These are phyloP conservation scores for Atlantisia rogersi DNA, from an alignment of 2,113 vertebrate species.

Conservation along the genomic window DNA sequence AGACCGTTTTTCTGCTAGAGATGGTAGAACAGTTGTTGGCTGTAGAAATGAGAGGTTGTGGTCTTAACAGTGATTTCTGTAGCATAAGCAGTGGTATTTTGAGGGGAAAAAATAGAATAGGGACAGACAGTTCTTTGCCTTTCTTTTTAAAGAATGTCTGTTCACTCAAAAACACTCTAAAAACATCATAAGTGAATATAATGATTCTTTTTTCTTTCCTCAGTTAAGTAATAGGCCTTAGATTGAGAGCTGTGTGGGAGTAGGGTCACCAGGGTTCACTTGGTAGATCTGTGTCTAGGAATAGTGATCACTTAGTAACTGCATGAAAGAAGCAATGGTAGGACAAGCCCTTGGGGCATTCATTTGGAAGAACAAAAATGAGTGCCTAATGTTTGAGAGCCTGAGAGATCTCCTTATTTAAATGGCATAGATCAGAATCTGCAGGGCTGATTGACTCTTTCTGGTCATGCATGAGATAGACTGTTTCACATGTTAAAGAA, in stretches of 20 bases:
- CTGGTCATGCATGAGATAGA: neutral
- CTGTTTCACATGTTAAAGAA: neutral
- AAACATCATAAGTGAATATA: neutral
- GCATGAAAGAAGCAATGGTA: neutral
- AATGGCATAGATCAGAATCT: neutral
- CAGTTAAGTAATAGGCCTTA: neutral
- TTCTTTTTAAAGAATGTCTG: neutral
- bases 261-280: neutral
- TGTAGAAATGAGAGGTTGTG: neutral
- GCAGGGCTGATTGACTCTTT: neutral
- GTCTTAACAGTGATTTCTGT: neutral
- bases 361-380: neutral
- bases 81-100: neutral
- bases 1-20: neutral
- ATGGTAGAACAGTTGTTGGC: neutral
- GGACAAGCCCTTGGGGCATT: neutral
- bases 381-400: neutral
- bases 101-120: neutral
- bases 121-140: neutral
- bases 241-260: neutral
- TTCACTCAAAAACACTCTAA: neutral
- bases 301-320: neutral
- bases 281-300: neutral
- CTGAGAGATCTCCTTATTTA: neutral
- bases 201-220: neutral